phyloP scores from a whole-genome alignment of 1,140 invertebrate species.

The Drosophila hydei region DNA sequence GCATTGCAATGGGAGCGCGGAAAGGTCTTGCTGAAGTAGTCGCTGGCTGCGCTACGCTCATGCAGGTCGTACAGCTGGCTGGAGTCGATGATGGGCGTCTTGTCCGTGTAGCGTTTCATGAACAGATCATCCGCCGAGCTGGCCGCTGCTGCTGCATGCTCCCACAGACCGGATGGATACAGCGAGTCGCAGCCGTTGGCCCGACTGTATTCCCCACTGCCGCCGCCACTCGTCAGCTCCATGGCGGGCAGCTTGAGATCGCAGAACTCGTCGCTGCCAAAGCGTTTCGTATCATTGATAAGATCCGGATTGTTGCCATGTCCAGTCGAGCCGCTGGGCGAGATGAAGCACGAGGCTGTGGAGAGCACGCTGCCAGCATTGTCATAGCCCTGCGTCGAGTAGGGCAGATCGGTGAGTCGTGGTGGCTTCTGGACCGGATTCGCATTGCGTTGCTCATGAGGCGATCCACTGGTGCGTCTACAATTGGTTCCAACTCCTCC shows the following conservation, averaged over 20 bases:
- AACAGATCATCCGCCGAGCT: constrained; percentile 84
- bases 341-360: constrained; percentile 87
- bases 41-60: constrained; percentile 73
- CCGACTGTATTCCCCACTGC: constrained; percentile 89
- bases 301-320: constrained; percentile 91
- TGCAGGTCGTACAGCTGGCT: constrained; percentile 79
- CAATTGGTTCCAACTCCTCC: constrained; percentile 1
- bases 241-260: constrained; percentile 64
- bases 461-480: constrained; percentile 3
- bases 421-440: constrained; percentile 89
- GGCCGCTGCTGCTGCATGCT: constrained; percentile 66
- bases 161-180: constrained; percentile 89
- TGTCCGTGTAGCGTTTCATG: constrained; percentile 88
- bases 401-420: constrained; percentile 87
- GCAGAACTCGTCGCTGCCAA: constrained; percentile 85
- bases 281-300: constrained; percentile 90
- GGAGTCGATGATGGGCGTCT: constrained; percentile 89
- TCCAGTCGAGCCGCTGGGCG: constrained; percentile 87
- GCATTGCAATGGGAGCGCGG: constrained; percentile 78
- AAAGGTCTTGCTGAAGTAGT: constrained; percentile 86
- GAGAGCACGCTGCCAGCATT: constrained; percentile 86
- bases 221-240: constrained; percentile 43
- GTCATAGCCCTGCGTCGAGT: constrained; percentile 87
- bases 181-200: constrained; percentile 87
- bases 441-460: constrained; percentile 85